Conservation (phyloP, 2,888 invertebrate genomes). For the Strigamia crassipes region DNA sequence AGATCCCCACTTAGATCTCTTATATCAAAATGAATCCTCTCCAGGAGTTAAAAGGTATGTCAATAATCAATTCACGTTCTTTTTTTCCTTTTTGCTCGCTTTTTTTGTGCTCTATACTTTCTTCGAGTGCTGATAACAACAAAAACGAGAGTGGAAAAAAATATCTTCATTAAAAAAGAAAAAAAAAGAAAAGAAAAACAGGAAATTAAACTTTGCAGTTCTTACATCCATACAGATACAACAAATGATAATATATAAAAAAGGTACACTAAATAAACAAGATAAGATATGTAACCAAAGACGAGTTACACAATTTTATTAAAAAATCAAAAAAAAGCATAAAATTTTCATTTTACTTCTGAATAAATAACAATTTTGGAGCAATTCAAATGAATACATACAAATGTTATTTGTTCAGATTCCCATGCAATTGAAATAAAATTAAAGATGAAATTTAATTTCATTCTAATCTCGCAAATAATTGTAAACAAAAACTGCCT, state of each 20-base stretch:
- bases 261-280: background rate
- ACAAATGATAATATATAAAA: background rate
- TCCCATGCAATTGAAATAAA: too few species aligned
- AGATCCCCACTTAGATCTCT: constrained; percentile 46
- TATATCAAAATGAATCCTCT: constrained; percentile 46
- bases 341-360: too few species aligned
- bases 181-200: background rate
- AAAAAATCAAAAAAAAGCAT: background rate
- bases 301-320: background rate
- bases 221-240: background rate
- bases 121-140: background rate
- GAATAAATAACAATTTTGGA: too few species aligned
- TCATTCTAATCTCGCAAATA: too few species aligned
- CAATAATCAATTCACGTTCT: background rate
- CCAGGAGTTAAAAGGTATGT: constrained; percentile 44
- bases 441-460: too few species aligned
- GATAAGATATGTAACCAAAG: background rate
- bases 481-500: too few species aligned
- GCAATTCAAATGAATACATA: too few species aligned
- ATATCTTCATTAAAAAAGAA: background rate
- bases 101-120: background rate
- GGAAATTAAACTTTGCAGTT: background rate
- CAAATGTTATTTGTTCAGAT: too few species aligned
- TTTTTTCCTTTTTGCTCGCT: background rate
- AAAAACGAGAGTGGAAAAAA: background rate